Percentiles rank a stretch among this genome's conserved stretches.
phyloP scores from a whole-genome alignment of 2,113 vertebrate genomes.

The Syngnathus floridae region DNA sequence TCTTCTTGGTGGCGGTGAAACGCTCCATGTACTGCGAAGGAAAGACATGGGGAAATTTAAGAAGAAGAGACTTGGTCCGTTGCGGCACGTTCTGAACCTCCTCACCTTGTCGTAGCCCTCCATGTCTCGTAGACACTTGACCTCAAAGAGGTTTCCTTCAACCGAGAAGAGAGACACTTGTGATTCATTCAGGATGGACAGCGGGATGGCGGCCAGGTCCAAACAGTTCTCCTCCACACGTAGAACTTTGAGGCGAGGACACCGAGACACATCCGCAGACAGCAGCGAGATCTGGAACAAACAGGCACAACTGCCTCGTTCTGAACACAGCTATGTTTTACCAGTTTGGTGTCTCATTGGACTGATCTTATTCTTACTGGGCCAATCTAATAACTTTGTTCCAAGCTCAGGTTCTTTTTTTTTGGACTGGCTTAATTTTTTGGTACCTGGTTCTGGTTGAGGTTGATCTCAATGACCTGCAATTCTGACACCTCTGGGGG shows the following conservation, averaged over 20 bases:
- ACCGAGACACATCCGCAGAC: constrained; percentile 78
- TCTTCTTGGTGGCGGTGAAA: constrained; percentile 97
- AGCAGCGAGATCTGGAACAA: constrained; percentile 82
- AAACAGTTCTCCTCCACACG: constrained; percentile 96
- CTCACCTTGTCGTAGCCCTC: constrained; percentile 91
- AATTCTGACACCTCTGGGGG: constrained; percentile 79
- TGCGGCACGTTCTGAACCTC: no score
- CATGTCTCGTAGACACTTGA: constrained; percentile 85
- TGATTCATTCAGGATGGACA: constrained; percentile 82
- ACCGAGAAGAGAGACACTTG: constrained; percentile 91
- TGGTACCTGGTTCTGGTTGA: constrained; percentile 93
- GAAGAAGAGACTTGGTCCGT: no score
- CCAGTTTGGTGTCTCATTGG: background rate
- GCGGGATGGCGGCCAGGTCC: constrained; percentile 86
- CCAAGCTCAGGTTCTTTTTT: background rate
- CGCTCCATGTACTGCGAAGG: constrained; percentile 90
- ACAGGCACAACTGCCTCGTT: background rate
- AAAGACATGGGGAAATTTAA: background rate
- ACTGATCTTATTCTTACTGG: background rate
- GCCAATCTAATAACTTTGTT: background rate
- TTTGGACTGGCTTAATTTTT: background rate
- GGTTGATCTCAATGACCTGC: constrained; percentile 93
- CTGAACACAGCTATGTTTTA: background rate
- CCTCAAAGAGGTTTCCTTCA: constrained; percentile 97
- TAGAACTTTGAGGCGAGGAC: constrained; percentile 91